Conservation (phyloP, 2,113 vertebrate species). For the Psittacara wagleri region DNA sequence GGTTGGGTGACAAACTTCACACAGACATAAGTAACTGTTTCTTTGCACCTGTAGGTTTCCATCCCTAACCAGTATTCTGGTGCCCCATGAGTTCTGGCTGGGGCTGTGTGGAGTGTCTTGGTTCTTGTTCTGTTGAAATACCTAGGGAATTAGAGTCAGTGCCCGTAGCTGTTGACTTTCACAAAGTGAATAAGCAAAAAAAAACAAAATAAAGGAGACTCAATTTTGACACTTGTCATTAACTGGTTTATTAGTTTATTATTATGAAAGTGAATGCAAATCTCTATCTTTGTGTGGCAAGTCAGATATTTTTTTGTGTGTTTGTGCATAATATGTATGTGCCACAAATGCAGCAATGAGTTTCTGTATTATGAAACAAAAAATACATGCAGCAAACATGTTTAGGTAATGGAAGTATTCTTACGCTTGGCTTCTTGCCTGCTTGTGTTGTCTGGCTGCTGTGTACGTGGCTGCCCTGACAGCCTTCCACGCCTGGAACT, state of each 20-base stretch:
- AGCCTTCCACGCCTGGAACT: background rate
- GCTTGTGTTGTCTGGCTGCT: fast-evolving
- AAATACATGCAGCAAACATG: fast-evolving
- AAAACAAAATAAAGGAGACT: background rate
- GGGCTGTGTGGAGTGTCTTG: background rate
- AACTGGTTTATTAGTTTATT: too few species aligned
- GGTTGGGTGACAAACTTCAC: background rate
- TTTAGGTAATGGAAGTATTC: background rate
- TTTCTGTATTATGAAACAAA: background rate
- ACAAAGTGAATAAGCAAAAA: background rate
- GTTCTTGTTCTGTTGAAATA: background rate
- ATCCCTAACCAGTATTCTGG: fast-evolving
- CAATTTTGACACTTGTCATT: background rate
- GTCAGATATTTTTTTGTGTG: background rate
- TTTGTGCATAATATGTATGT: fast-evolving
- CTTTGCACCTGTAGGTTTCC: fast-evolving
- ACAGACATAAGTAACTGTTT: background rate
- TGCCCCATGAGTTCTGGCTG: background rate
- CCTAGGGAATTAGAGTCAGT: background rate
- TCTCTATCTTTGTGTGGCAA: background rate
- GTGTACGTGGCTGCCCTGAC: fast-evolving
- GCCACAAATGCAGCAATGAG: background rate
- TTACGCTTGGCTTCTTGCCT: background rate
- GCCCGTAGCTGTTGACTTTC: background rate
- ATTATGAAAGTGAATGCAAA: background rate